phyloP scores from a whole-genome alignment of 2,797 vertebrate species.

The Tokudaia tokunoshimensis region DNA sequence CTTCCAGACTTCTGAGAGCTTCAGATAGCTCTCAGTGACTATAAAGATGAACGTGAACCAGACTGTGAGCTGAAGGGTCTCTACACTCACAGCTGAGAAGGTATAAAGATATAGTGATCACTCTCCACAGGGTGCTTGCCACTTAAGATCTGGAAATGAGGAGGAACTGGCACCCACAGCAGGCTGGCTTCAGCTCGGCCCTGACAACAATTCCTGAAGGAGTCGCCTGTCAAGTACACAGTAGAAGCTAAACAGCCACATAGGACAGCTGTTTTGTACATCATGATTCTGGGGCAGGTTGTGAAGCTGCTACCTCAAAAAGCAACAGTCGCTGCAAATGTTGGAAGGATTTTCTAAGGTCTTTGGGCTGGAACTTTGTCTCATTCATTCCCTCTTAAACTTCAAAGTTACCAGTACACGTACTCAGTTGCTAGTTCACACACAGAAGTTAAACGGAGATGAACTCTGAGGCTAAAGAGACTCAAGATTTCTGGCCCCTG shows the following conservation, averaged over 20 bases:
- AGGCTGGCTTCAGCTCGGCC: neutral
- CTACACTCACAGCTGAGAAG: neutral
- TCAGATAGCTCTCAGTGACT: neutral
- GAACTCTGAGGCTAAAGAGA: neutral
- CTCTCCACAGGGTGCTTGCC: neutral
- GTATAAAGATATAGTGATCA: neutral
- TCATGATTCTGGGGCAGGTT: neutral
- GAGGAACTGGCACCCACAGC: neutral
- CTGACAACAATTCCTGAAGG: neutral
- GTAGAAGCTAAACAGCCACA: neutral
- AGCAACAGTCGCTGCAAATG: neutral
- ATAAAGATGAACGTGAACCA: neutral
- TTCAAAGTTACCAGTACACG: neutral
- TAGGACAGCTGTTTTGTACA: constrained; percentile 28
- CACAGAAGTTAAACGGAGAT: neutral
- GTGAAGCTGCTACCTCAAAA: constrained; percentile 8
- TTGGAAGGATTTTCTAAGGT: neutral
- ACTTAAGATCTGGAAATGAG: neutral
- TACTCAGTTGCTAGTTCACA: neutral
- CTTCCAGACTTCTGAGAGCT: neutral
- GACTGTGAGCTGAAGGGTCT: neutral
- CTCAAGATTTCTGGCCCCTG: neutral
- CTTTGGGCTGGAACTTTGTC: neutral
- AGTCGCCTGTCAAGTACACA: neutral
- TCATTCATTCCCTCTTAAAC: neutral